Conservation (phyloP, 2,888 invertebrate species). For the Trilocha varians region DNA sequence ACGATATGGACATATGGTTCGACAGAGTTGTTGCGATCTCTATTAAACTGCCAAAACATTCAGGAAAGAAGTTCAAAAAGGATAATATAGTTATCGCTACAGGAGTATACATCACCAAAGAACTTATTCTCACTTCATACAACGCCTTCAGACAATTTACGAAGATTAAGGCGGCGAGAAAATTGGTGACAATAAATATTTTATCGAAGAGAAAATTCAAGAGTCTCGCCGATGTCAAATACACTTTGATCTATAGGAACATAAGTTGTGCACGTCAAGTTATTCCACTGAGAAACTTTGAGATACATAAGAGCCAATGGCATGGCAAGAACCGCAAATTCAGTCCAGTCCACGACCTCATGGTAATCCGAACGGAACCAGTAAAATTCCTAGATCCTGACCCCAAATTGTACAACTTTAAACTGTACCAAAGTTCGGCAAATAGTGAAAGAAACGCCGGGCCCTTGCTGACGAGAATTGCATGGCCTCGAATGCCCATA, state of each 20-base stretch:
- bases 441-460: background rate
- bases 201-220: background rate
- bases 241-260: background rate
- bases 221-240: background rate
- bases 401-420: background rate
- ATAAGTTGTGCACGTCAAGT: constrained; percentile 1
- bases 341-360: constrained; percentile 2
- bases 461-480: background rate
- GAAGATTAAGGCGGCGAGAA: background rate
- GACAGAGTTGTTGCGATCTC: background rate
- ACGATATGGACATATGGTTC: background rate
- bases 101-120: background rate
- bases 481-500: background rate
- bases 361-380: background rate
- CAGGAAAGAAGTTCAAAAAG: background rate
- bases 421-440: background rate
- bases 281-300: background rate
- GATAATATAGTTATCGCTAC: background rate
- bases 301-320: background rate
- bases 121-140: background rate
- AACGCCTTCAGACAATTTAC: constrained; percentile 2
- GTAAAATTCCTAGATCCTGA: background rate
- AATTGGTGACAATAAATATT: background rate
- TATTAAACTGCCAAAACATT: background rate
- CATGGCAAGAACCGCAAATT: background rate